Base-by-base conservation (phyloP, 2,888 invertebrate genomes). In the Zeuzera pyrina region DNA sequence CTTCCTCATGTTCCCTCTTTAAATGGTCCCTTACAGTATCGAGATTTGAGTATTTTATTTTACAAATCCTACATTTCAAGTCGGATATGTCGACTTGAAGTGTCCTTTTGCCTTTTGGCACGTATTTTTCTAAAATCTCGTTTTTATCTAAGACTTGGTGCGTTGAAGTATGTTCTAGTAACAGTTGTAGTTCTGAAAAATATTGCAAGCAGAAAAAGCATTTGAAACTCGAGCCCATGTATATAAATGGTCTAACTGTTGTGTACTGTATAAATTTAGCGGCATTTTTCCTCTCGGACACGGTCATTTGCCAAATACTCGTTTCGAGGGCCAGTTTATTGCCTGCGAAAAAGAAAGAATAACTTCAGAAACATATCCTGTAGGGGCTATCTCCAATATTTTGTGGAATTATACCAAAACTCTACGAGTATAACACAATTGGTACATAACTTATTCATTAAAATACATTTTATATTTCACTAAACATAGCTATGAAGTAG, bases 291-390 rank as follows among this genome's bases (percentile, higher is more conserved):
- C 68, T 43, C 31, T 68, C 69, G 1, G 52, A 29, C 1, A 57
- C 50, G 1, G 67, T 67, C 40, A 70, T 42, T 52, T 71, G 68
- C 73, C 73, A 73, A 12, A 65, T 51, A 34, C 68, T 70, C 7
- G 63, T 57, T 33, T 41, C 51, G 19, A 33, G 15, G 25, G 31
- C 12, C 25, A 30, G 24, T 37, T 29, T 39, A 16, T 12, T 29
- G 32, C 39, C 51, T 56, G 55, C n/a, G 38, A 36, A 53, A 49
- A 36, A 49, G 39, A 48, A 38, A 34, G 14, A 21, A 8, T 5
- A 8, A 5, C 19, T 19, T 19, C 8, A 19, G 5, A 19, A 6
- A n/a, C n/a, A n/a, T n/a, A n/a, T n/a, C n/a, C n/a, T n/a, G n/a
- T n/a, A n/a, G n/a, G n/a, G n/a, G n/a, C n/a, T n/a, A 19, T 19